These are phyloP conservation scores for Holcopasites calliopsidis DNA, from an alignment of 1,140 invertebrate species.

Conservation along the genomic window DNA sequence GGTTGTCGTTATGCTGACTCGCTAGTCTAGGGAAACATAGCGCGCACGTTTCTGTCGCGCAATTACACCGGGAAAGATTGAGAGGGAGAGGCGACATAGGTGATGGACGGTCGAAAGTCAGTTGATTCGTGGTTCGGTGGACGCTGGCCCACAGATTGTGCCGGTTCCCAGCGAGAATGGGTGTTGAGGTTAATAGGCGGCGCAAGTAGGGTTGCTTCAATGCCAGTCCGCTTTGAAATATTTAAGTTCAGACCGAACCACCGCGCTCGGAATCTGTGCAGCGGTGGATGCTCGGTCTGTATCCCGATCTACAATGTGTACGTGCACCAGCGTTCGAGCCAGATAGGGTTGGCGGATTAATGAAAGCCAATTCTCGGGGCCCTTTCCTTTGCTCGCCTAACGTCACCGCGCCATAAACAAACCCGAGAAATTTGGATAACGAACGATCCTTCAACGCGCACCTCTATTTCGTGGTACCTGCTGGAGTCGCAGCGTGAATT, in stretches of 20 bases:
- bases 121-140: conserved; percentile 46
- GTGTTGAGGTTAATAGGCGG: conserved; percentile 77
- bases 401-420: conserved; percentile 74
- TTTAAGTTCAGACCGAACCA: conserved; percentile 73
- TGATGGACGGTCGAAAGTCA: conserved; percentile 51
- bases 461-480: too few species aligned
- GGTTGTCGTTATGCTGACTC: conserved; percentile 47
- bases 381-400: conserved; percentile 66
- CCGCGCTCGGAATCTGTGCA: conserved; percentile 71
- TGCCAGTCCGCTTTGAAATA: conserved; percentile 76
- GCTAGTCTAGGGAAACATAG: conserved; percentile 27
- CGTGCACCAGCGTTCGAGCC: conserved; percentile 49
- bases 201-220: conserved; percentile 79
- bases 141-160: conserved; percentile 19
- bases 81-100: not conserved
- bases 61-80: conserved; percentile 5
- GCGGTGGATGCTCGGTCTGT: conserved; percentile 72
- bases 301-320: conserved; percentile 78
- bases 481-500: not conserved
- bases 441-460: too few species aligned
- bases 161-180: conserved; percentile 33
- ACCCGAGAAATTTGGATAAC: conserved; percentile 68
- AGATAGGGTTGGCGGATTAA: conserved; percentile 78
- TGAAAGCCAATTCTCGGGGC: conserved; percentile 76
- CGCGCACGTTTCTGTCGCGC: conserved; percentile 35